Conservation (phyloP, 2,888 invertebrate genomes). For the Xylota sylvarum region DNA sequence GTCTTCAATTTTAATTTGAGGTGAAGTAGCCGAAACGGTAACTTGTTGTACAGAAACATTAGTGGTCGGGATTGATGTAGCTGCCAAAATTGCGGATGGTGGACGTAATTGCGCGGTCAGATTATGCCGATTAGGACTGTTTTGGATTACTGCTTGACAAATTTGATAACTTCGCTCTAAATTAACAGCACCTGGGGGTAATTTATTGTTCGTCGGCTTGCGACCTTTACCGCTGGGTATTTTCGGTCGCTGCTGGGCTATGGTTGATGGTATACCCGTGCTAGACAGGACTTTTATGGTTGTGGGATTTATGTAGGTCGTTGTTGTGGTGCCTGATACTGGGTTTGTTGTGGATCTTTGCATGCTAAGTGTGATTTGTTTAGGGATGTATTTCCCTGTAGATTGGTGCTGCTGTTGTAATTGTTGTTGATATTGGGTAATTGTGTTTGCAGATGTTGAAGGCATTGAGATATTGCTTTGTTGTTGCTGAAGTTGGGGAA, state of each 20-base stretch:
- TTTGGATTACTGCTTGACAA: constrained; percentile 96
- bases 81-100: constrained; percentile 90
- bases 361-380: constrained; percentile 83
- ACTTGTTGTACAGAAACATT: constrained; percentile 78
- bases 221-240: constrained; percentile 84
- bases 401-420: constrained; percentile 74
- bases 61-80: constrained; percentile 78
- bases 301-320: constrained; percentile 66
- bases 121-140: constrained; percentile 95
- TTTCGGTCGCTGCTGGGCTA: constrained; percentile 84
- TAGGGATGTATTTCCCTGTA: constrained; percentile 81
- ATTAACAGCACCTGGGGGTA: constrained; percentile 96
- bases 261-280: constrained; percentile 83
- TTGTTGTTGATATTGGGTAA: constrained; percentile 78
- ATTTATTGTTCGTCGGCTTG: constrained; percentile 87
- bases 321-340: constrained; percentile 76
- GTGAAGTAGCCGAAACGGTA: constrained; percentile 79
- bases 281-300: constrained; percentile 81
- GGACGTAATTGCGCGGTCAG: constrained; percentile 93
- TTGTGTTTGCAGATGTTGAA: constrained; percentile 68
- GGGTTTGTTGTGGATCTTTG: constrained; percentile 79
- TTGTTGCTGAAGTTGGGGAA: constrained; percentile 74
- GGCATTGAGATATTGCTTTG: constrained; percentile 78
- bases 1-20: constrained; percentile 79
- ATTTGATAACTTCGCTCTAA: constrained; percentile 98